Evolutionary conservation across 2,888 invertebrate genomes (phyloP), one percentile per base, ranked within the genome.

Genomic region (Eupithecia centaureata): DNA sequence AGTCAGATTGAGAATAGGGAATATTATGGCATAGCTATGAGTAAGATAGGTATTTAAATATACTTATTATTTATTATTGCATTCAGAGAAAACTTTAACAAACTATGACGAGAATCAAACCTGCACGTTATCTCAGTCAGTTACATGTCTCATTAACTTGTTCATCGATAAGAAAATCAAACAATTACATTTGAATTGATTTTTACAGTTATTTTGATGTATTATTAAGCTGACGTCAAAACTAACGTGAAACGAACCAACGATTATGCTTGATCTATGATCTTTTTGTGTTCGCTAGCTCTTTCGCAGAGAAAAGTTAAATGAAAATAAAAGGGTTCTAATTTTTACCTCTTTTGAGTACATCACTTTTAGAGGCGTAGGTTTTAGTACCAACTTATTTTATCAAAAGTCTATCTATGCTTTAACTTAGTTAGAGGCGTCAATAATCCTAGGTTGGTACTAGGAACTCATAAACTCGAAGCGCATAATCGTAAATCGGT

Each of bases 401-500:
- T n/a, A 7, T 38, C 22, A 12, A 47, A 10, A 47, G 13, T 51
- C 25, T 25, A 51, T 51, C 25, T 25, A 51, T 51, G 42, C 27
- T 52, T 5, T 27, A 27, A 27, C 25, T 51, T 51, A 10, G 18
- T 18, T 51, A 7, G 15, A 47, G 57, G 61, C 47, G 65, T 63
- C 62, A 67, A 63, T 63, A 67, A 67, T 62, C 52, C 67, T 63
- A 52, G 42, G 2, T 42, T 47, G 2, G 27, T 61, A 63, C 63
- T 52, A 67, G 63, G 63, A 35, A n/a, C 35, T 25, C 67, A 63
- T 67, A 67, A 67, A 67, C 28, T 42, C 28, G 59, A 54, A 38
- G 67, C 47, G 35, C 22, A 54, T 59, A 62, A 30, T 67, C 62
- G 62, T 67, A 67, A 67, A 67, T 58, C 62, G 35, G 59, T 30